Evolutionary conservation across 2,797 vertebrate genomes (phyloP).

Genomic region (Taeniopygia guttata): DNA sequence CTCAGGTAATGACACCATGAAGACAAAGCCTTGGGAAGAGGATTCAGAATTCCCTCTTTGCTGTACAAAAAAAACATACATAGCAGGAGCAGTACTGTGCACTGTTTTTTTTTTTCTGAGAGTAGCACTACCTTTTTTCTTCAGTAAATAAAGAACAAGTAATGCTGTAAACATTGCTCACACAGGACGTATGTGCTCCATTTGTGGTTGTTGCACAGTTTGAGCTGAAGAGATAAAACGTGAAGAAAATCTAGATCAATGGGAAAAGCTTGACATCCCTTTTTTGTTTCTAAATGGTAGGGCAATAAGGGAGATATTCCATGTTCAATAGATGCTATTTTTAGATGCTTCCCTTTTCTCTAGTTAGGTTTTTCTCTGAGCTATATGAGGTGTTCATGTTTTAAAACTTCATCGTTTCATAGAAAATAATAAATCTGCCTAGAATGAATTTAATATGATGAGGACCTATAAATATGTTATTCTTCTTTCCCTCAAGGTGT

Average conservation of each 20-base stretch:
- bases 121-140: conserved; percentile 63
- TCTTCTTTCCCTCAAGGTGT: not conserved
- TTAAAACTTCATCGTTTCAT: not conserved
- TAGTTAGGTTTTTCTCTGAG: not conserved
- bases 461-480: not conserved
- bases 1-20: not conserved
- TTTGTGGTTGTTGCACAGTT: conserved; percentile 14
- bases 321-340: not conserved
- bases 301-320: not conserved
- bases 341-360: not conserved
- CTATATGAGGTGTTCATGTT: not conserved
- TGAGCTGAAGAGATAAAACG: not conserved
- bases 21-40: not conserved
- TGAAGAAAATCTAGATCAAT: conserved; percentile 43
- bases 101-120: not conserved
- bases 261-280: conserved; percentile 49
- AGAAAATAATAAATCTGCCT: not conserved
- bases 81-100: not conserved
- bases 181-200: conserved; percentile 23
- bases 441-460: not conserved
- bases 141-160: conserved; percentile 41
- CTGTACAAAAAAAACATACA: not conserved
- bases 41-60: conserved; percentile 6
- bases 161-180: conserved; percentile 43
- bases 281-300: conserved; percentile 39